A percentile compares a stretch with the other conserved stretches of the same genome.
These are phyloP conservation scores for Drosophila kepulauana DNA, from an alignment of 1,140 invertebrate genomes.

Conservation along the genomic window DNA sequence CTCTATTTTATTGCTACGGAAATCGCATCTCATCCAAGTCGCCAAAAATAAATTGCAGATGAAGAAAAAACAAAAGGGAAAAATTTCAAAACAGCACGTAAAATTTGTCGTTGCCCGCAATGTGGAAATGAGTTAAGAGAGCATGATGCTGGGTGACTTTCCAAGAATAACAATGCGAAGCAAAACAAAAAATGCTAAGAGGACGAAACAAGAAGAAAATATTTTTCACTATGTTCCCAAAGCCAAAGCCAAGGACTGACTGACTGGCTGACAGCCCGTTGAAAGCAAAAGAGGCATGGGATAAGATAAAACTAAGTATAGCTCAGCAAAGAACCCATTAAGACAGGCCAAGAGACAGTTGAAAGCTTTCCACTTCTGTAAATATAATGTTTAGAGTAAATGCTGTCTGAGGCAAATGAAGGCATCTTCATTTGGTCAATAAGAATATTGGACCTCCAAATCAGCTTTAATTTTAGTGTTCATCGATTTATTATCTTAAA, in stretches of 20 bases:
- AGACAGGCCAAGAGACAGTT: conserved; percentile 18
- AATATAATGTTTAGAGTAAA: neutral
- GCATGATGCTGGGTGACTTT: conserved; percentile 51
- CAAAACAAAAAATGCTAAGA: conserved; percentile 6
- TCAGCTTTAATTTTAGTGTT: too few species aligned
- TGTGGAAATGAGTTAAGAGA: conserved; percentile 29
- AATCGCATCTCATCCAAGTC: conserved; percentile 65
- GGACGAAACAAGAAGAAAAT: conserved; percentile 61
- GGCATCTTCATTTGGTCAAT: neutral
- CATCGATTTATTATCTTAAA: too few species aligned
- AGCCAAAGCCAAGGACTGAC: conserved; percentile 48
- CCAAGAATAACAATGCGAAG: conserved; percentile 24
- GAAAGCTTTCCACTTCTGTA: neutral
- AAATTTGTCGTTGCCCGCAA: conserved; percentile 66
- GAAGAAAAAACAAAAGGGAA: conserved; percentile 11
- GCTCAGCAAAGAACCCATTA: conserved; percentile 18
- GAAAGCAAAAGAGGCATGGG: neutral
- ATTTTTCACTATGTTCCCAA: conserved; percentile 63
- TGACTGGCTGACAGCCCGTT: conserved; percentile 46
- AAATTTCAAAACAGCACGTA: conserved; percentile 69
- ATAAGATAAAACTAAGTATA: conserved; percentile 40
- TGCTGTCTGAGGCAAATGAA: neutral
- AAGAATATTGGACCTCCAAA: neutral
- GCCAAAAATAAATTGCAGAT: conserved; percentile 26
- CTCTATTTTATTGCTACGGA: conserved; percentile 77